phyloP scores from a whole-genome alignment of 2,797 vertebrate genomes.

The Amphiprion clarkii region DNA sequence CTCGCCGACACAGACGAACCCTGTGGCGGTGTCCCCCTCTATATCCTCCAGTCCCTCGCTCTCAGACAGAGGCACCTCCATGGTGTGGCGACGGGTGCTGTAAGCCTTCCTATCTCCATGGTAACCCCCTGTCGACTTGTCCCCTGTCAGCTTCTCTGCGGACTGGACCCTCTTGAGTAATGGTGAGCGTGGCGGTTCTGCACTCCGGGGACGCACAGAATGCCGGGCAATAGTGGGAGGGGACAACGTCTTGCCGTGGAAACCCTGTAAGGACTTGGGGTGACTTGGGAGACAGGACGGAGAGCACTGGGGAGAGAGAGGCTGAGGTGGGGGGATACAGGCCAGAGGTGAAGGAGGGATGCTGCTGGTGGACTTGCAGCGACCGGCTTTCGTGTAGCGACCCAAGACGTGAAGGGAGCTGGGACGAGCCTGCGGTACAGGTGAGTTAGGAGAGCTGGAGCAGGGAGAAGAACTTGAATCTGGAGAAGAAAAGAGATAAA shows the following conservation, averaged over 20 bases:
- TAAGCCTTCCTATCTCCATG: constrained; percentile 81
- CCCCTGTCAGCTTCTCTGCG: constrained; percentile 82
- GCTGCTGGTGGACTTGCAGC: constrained; percentile 95
- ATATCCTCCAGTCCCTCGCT: constrained; percentile 74
- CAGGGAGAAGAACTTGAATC: constrained; percentile 90
- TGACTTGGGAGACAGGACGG: constrained; percentile 86
- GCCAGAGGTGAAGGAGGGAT: constrained; percentile 94
- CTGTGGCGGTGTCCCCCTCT: constrained; percentile 62
- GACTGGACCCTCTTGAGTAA: constrained; percentile 84
- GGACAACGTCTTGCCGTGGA: constrained; percentile 89
- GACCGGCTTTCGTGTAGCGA: constrained; percentile 90
- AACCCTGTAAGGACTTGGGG: constrained; percentile 80
- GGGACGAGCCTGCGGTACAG: constrained; percentile 90
- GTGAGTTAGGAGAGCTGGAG: constrained; percentile 93
- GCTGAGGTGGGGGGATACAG: constrained; percentile 88
- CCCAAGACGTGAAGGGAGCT: constrained; percentile 92
- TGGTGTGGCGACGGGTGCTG: constrained; percentile 82
- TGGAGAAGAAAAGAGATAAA: constrained; percentile 52
- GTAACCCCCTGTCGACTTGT: constrained; percentile 72
- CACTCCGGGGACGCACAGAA: constrained; percentile 84
- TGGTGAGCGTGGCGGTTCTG: constrained; percentile 80
- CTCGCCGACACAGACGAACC: constrained; percentile 81
- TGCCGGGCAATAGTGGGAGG: constrained; percentile 88
- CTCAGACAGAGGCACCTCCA: constrained; percentile 82
- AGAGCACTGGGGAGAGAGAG: constrained; percentile 89